phyloP scores from a whole-genome alignment of 2,797 vertebrate species.

The Pseudochirops corinnae region DNA sequence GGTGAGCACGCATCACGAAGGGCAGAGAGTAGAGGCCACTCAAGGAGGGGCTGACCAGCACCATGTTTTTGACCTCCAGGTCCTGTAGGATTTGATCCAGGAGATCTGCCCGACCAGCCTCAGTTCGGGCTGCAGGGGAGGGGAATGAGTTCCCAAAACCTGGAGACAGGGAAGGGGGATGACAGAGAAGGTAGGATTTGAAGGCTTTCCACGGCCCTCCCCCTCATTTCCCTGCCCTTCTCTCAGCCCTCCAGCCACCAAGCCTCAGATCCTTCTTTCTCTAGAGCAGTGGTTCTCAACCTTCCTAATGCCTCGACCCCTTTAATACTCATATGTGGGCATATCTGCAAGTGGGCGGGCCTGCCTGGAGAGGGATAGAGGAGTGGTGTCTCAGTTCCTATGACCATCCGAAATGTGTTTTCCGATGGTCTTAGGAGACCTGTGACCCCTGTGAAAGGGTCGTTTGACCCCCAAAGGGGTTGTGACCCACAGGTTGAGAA shows the following conservation, averaged over 20 bases:
- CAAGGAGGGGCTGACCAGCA: slow-evolving; percentile 96
- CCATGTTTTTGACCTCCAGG: slow-evolving; percentile 86
- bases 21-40: slow-evolving; percentile 95
- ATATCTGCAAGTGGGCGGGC: too few species aligned
- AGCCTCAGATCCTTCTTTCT: not conserved
- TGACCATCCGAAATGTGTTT: too few species aligned
- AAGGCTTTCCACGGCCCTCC: not conserved
- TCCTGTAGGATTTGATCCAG: slow-evolving; percentile 89
- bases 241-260: not conserved
- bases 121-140: slow-evolving; percentile 85
- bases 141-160: slow-evolving; percentile 93
- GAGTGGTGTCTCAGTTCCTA: too few species aligned
- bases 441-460: too few species aligned
- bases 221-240: not conserved
- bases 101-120: slow-evolving; percentile 90
- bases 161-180: slow-evolving; percentile 74
- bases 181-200: not conserved
- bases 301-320: too few species aligned
- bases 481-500: too few species aligned
- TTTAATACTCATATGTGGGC: too few species aligned
- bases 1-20: slow-evolving; percentile 90
- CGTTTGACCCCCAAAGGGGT: too few species aligned
- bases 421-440: too few species aligned
- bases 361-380: too few species aligned
- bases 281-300: not conserved